A percentile compares a stretch with the other conserved stretches of the same genome.
phyloP scores from a whole-genome alignment of 2,888 invertebrate species.

The Meta bourneti region DNA sequence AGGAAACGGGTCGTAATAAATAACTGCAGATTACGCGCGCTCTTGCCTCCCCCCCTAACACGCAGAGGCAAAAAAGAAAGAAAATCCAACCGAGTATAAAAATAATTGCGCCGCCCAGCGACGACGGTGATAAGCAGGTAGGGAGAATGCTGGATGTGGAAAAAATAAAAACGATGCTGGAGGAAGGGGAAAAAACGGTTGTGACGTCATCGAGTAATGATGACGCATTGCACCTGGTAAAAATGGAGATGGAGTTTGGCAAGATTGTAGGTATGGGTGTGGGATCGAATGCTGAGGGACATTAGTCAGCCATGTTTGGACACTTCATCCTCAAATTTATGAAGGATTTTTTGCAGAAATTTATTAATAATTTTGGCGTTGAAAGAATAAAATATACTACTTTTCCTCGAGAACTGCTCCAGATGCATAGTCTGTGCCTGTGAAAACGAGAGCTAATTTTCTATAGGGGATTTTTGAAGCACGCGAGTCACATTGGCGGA shows the following conservation, averaged over 20 bases:
- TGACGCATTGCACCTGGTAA: constrained; percentile 68
- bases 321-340: background rate
- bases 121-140: constrained; percentile 39
- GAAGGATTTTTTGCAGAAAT: no score
- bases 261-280: background rate
- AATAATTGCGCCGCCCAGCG: constrained; percentile 54
- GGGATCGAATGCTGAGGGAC: background rate
- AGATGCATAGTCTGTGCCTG: background rate
- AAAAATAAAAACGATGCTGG: background rate
- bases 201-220: constrained; percentile 66
- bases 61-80: background rate
- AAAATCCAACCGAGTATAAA: constrained; percentile 57
- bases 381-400: no score
- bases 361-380: no score
- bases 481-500: no score
- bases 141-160: background rate
- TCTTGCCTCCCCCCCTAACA: background rate
- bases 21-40: constrained; percentile 55
- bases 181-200: background rate
- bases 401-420: background rate
- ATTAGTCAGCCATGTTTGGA: constrained; percentile 4
- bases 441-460: no score
- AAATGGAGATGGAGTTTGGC: constrained; percentile 6
- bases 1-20: constrained; percentile 54
- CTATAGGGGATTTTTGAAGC: no score